Evolutionary conservation across 1,140 invertebrate genomes (phyloP).

Genomic region (Neodiprion fabricii): DNA sequence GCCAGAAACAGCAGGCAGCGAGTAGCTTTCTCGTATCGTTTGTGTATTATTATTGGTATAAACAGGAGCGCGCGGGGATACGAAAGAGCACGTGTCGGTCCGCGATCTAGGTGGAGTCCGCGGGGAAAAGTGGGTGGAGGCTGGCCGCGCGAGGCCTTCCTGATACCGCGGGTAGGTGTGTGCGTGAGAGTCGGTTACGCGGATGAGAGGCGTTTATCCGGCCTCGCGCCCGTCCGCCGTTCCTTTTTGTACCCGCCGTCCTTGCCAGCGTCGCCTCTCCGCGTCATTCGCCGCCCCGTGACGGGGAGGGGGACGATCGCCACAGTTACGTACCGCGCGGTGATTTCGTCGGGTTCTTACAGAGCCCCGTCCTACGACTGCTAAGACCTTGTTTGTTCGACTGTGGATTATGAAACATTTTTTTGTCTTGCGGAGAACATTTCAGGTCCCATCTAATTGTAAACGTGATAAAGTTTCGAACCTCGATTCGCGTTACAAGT

Average conservation of each 20-base stretch:
- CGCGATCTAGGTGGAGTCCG: slow-evolving; percentile 58
- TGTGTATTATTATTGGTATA: too few relatives aligned
- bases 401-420: too few relatives aligned
- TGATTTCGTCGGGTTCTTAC: too few relatives aligned
- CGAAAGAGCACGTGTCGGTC: slow-evolving; percentile 47
- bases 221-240: neutral
- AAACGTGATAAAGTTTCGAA: too few relatives aligned
- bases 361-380: too few relatives aligned
- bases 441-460: too few relatives aligned
- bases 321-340: neutral
- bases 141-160: slow-evolving; percentile 47
- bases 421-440: too few relatives aligned
- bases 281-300: neutral
- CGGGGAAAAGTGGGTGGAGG: slow-evolving; percentile 57
- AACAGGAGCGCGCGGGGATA: neutral
- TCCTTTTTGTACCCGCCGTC: slow-evolving; percentile 19
- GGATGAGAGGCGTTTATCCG: slow-evolving; percentile 16
- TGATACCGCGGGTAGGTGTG: slow-evolving; percentile 39
- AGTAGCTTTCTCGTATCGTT: too few relatives aligned
- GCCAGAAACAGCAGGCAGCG: too few relatives aligned
- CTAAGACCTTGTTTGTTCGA: too few relatives aligned
- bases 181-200: slow-evolving; percentile 18
- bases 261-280: slow-evolving; percentile 6
- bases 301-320: slow-evolving; percentile 6
- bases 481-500: too few relatives aligned